A percentile compares a stretch with the other conserved stretches of the same genome.
phyloP scores from a whole-genome alignment of 2,113 vertebrate species.

The Nycticryphes semicollaris region DNA sequence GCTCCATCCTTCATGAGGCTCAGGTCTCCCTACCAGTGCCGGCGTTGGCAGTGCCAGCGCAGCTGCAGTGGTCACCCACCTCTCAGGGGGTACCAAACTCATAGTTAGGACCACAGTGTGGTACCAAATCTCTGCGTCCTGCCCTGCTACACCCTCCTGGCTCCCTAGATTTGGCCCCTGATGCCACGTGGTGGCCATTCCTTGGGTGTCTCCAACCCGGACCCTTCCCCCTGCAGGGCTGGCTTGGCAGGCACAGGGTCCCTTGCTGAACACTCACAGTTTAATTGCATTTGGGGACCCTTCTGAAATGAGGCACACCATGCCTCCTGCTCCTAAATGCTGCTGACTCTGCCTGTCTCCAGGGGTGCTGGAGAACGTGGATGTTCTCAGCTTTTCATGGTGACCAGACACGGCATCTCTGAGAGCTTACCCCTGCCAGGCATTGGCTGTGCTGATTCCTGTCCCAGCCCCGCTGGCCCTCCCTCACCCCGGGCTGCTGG shows the following conservation, averaged over 20 bases:
- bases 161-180: not conserved
- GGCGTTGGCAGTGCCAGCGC: not conserved
- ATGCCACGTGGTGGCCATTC: fast-evolving
- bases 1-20: not conserved
- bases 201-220: too few relatives aligned
- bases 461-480: too few relatives aligned
- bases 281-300: not conserved
- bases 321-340: fast-evolving
- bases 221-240: not conserved
- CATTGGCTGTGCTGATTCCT: not conserved
- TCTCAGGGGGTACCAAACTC: not conserved
- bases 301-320: not conserved
- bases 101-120: fast-evolving
- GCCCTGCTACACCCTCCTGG: fast-evolving
- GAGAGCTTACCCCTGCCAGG: not conserved
- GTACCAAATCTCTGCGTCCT: not conserved
- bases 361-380: not conserved
- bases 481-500: fast-evolving
- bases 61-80: not conserved
- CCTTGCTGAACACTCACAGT: not conserved
- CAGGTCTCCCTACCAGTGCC: not conserved
- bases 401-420: not conserved
- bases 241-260: not conserved
- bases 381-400: not conserved
- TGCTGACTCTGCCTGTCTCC: not conserved